Conservation (phyloP, 2,888 invertebrate genomes). For the Augochlorella aurata region DNA sequence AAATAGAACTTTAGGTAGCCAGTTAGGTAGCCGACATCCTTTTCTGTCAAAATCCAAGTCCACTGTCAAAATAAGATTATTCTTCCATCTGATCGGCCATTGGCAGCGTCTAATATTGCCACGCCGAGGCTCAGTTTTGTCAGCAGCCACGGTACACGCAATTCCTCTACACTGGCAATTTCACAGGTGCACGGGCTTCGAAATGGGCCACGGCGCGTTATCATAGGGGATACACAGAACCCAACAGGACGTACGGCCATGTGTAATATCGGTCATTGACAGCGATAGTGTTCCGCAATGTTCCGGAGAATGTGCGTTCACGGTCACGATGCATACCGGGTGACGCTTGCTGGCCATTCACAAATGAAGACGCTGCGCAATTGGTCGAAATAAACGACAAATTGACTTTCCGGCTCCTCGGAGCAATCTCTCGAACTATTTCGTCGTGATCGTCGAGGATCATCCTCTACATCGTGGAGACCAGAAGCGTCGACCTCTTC, state of each 20-base stretch:
- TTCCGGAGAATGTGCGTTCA: conserved; percentile 76
- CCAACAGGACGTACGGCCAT: conserved; percentile 65
- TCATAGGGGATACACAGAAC: conserved; percentile 71
- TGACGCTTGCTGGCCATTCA: conserved; percentile 45
- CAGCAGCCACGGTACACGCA: conserved; percentile 49
- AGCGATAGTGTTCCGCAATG: conserved; percentile 74
- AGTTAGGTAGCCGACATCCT: too few relatives aligned
- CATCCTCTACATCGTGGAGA: too few relatives aligned
- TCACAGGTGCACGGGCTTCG: conserved; percentile 67
- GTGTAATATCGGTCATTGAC: conserved; percentile 79
- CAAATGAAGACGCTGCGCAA: conserved; percentile 58
- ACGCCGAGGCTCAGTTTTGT: neutral
- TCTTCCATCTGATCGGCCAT: neutral
- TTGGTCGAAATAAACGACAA: conserved; percentile 31
- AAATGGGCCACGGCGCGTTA: conserved; percentile 70
- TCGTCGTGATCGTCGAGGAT: neutral
- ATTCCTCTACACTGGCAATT: conserved; percentile 69
- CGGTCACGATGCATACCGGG: conserved; percentile 71
- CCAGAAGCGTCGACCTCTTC: too few relatives aligned
- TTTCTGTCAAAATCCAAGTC: too few relatives aligned
- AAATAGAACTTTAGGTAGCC: too few relatives aligned
- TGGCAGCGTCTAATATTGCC: neutral
- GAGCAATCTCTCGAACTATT: neutral
- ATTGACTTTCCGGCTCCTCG: conserved; percentile 19
- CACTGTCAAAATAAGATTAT: neutral